These are phyloP conservation scores for Agapetus fuscipes DNA, from an alignment of 2,888 invertebrate genomes.

Conservation along the genomic window DNA sequence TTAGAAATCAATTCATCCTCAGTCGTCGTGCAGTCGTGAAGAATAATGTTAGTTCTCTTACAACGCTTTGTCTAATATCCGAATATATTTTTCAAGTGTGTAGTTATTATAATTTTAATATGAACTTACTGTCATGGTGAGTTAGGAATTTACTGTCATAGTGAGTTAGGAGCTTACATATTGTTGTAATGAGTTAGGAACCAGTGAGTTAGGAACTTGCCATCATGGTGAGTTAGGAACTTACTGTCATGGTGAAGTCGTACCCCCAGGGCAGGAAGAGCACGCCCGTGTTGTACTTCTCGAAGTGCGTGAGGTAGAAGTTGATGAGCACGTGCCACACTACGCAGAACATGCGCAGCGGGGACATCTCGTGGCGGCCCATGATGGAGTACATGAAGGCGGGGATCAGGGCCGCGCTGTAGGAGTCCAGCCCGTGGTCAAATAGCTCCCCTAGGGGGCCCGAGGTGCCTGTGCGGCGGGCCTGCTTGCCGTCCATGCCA, in stretches of 20 bases:
- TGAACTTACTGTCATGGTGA: too few species aligned
- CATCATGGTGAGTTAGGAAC: too few species aligned
- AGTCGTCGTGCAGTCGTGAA: too few species aligned
- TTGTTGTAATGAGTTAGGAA: too few species aligned
- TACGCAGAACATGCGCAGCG: conserved; percentile 79
- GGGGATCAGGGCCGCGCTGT: conserved; percentile 91
- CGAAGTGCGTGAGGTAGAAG: conserved; percentile 97
- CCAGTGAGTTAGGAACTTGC: too few species aligned
- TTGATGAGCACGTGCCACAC: conserved; percentile 90
- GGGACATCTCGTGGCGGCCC: conserved; percentile 69
- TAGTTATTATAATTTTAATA: too few species aligned
- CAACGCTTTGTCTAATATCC: too few species aligned
- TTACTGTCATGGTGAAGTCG: conserved; percentile 93
- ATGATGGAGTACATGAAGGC: conserved; percentile 91
- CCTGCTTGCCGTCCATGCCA: conserved; percentile 99
- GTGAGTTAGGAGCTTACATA: too few species aligned
- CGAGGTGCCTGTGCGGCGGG: conserved; percentile 85
- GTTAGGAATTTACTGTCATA: conserved; percentile 69
- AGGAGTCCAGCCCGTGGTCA: conserved; percentile 97
- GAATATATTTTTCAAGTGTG: too few species aligned
- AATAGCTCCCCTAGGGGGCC: conserved; percentile 96
- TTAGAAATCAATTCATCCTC: too few species aligned
- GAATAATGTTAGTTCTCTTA: too few species aligned
- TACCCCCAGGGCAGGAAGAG: conserved; percentile 98
- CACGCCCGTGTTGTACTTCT: conserved; percentile 96